Evolutionary conservation across 2,113 vertebrate species (phyloP), one percentile per base, ranked within the genome.

Genomic region (Platichthys stellatus): DNA sequence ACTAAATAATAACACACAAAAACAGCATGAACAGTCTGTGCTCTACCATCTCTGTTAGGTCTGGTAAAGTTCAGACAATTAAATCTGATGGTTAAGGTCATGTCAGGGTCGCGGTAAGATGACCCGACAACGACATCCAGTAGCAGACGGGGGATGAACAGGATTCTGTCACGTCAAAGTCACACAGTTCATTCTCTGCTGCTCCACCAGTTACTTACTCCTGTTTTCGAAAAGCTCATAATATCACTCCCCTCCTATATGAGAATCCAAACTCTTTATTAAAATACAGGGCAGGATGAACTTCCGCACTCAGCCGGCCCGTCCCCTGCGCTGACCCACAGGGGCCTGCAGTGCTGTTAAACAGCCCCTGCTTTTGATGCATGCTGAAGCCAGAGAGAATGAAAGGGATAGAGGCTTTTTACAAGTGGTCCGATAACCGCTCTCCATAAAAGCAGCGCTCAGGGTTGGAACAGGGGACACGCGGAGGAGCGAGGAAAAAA

Each of bases 391-490:
- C 80, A 72, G 24, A 77, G 75, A 73, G 76, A 84, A 83, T 67
- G 58, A 82, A 81, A 84, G 72, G 70, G 45, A 69, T 10, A 63
- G 68, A 78, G 67, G 81, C 82, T 91, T 91, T 28, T 90, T 84
- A 83, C 80, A 85, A 81, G 75, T 31, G 86, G 63, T 76, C 74
- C 12, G 23, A 81, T 74, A 83, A 63, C 76, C 64, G 80, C 79
- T 57, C 59, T 54, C 77, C 74, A 72, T 82, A 81, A 90, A 88
- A 81, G 76, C 78, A 85, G 70, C 2, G 74, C 78, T 83, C 43
- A 64, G 81, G 88, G 75, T 86, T 28, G 40, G 74, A 71, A 24
- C 14, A 28, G 58, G 28, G 75, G 72, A 81, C 38, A 63, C 40
- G 45, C 72, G 45, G 70, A 67, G 71, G 72, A 75, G 83, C 3